A percentile compares a stretch with the other conserved stretches of the same genome.
phyloP scores from a whole-genome alignment of 1,140 invertebrate species.

The Euborellia annulipes region DNA sequence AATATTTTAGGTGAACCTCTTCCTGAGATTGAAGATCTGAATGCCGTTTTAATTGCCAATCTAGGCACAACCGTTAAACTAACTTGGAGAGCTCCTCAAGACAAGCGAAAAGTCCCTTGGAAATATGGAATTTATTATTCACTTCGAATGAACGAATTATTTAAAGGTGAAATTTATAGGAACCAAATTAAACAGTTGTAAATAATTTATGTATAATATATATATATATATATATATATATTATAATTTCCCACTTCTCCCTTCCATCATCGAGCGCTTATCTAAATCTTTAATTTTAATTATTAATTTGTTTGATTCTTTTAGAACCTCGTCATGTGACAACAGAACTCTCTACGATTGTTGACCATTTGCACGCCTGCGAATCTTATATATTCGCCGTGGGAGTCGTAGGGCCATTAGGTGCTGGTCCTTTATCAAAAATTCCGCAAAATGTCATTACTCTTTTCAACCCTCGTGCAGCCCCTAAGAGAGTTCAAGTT shows the following conservation, averaged over 20 bases:
- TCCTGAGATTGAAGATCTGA: constrained; percentile 31
- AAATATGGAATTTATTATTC: constrained; percentile 49
- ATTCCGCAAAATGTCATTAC: constrained; percentile 38
- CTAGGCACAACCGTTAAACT: constrained; percentile 44
- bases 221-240: too few species aligned
- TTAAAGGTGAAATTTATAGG: constrained; percentile 31
- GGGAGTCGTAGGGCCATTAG: constrained; percentile 43
- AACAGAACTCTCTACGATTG: constrained; percentile 34
- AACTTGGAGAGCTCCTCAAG: constrained; percentile 41
- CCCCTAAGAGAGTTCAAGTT: constrained; percentile 35
- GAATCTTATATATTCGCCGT: constrained; percentile 55
- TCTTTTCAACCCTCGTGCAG: constrained; percentile 38
- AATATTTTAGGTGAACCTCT: constrained; percentile 25
- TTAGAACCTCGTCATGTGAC: constrained; percentile 37
- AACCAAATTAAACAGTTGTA: too few species aligned
- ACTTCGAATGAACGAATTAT: constrained; percentile 28
- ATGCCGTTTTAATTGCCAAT: constrained; percentile 34
- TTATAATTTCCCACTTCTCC: too few species aligned
- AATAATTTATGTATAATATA: too few species aligned
- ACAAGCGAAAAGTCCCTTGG: constrained; percentile 34
- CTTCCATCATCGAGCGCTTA: too few species aligned
- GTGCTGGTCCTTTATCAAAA: constrained; percentile 42
- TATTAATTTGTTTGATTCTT: constrained; percentile 17
- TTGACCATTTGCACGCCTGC: constrained; percentile 49
- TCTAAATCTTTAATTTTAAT: constrained; percentile 6